A percentile compares a stretch with the other conserved stretches of the same genome.
Conservation (phyloP, 2,113 vertebrate species). For the Lasiurus borealis region DNA sequence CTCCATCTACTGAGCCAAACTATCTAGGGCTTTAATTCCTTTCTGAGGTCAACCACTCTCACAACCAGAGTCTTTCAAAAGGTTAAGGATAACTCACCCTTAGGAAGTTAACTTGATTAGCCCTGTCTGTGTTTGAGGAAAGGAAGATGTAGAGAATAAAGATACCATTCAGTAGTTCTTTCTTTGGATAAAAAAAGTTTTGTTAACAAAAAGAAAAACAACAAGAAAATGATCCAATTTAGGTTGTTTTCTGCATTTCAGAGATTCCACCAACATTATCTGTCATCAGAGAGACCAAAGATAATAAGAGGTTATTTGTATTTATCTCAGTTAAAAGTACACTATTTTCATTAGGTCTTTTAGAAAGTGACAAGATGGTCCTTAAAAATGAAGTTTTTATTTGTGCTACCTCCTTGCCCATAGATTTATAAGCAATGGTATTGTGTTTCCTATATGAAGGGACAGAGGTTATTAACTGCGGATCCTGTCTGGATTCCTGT, state of each 20-base stretch:
- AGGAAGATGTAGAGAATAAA: background rate
- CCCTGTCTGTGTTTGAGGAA: background rate
- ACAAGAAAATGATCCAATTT: slow-evolving; percentile 33
- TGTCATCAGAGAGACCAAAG: slow-evolving; percentile 2
- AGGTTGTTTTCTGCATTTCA: slow-evolving; percentile 45
- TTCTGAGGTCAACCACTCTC: background rate
- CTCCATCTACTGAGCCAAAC: too few species aligned
- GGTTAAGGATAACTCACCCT: background rate
- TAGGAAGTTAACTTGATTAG: slow-evolving; percentile 18
- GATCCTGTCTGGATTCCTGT: slow-evolving; percentile 36
- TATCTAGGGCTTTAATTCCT: background rate
- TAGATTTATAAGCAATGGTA: background rate
- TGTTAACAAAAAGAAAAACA: slow-evolving; percentile 43
- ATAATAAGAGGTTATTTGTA: slow-evolving; percentile 28
- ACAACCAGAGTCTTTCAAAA: slow-evolving; percentile 36
- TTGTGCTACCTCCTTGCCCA: slow-evolving; percentile 17
- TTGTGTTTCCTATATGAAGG: slow-evolving; percentile 17
- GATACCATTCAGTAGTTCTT: background rate
- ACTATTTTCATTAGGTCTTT: slow-evolving; percentile 13
- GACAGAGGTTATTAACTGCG: slow-evolving; percentile 37
- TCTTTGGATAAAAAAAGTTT: slow-evolving; percentile 12
- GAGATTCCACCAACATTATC: background rate
- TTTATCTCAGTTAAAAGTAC: slow-evolving; percentile 11
- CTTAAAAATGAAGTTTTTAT: slow-evolving; percentile 32
- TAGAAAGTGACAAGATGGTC: slow-evolving; percentile 32